These are phyloP conservation scores for Mythimna ferrago DNA, from an alignment of 2,888 invertebrate species.

Conservation along the genomic window DNA sequence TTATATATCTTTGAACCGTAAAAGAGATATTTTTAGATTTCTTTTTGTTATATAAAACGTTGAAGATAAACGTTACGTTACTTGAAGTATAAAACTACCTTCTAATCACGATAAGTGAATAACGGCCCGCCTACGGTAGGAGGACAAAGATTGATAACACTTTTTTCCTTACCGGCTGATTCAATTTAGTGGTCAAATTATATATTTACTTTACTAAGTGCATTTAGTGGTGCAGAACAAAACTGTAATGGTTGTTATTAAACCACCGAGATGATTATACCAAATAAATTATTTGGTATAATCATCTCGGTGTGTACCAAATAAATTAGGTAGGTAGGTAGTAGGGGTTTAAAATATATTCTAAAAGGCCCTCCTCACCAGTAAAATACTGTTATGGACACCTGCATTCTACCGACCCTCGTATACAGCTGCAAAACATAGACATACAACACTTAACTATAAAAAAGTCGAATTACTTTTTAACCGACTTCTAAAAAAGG, in stretches of 20 bases:
- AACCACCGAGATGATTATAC: too few relatives aligned
- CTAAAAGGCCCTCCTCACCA: too few relatives aligned
- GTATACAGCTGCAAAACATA: too few relatives aligned
- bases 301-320: too few relatives aligned
- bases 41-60: background rate
- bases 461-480: too few relatives aligned
- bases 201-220: slow-evolving; percentile 7
- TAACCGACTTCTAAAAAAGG: too few relatives aligned
- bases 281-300: too few relatives aligned
- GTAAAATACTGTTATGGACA: too few relatives aligned
- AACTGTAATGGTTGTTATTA: slow-evolving; percentile 10
- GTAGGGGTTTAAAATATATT: too few relatives aligned
- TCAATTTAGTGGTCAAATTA: slow-evolving; percentile 14
- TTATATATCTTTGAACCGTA: slow-evolving; percentile 15
- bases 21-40: background rate
- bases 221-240: slow-evolving; percentile 15
- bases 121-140: background rate
- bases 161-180: slow-evolving; percentile 9
- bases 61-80: background rate
- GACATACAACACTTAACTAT: too few relatives aligned
- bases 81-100: slow-evolving; percentile 3
- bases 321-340: too few relatives aligned
- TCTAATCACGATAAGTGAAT: slow-evolving; percentile 18
- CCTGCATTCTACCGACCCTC: too few relatives aligned
- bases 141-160: slow-evolving; percentile 21